Evolutionary conservation across 1,140 invertebrate species (phyloP), one percentile per base, ranked within the genome.

Genomic region (Drosophila baimaii): DNA sequence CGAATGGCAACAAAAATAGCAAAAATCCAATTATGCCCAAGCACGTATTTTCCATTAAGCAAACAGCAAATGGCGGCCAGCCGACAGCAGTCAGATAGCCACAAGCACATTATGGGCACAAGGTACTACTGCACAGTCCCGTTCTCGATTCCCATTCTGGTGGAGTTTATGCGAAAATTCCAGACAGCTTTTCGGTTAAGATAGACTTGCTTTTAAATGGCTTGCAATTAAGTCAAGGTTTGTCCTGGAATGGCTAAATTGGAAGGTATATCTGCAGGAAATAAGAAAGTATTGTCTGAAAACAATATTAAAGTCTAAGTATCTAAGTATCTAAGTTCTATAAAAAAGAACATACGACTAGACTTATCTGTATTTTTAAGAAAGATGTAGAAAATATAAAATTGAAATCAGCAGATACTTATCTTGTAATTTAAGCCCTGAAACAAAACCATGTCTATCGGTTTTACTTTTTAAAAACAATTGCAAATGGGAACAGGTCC

Each of bases 41-140:
- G 80, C 80, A 83, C 80, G 80, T 83, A 83, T 83, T 83, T 83
- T 83, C 80, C 80, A 83, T 83, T 83, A 83, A 82, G 75, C 76
- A 83, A 83, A 83, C 80, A 83, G 61, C 80, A 79, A 55, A 75
- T 61, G 57, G 63, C 63, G 52, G 57, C 29, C 56, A 62, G 44
- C 41, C 37, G 57, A 51, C 58, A 62, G 70, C 49, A 80, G 55
- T 59, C 72, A 77, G 73, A 64, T 69, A 81, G 68, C 73, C 68
- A 63, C 62, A 27, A 68, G 33, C 70, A 80, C 57, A 81, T 73
- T 77, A 73, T 77, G 57, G 47, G 29, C 66, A 49, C 33, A 77
- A 77, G 79, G 73, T 77, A 47, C 65, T 46, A n/a, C 65, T 46
- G 13, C 31, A 21, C 52, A 47, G 27, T 17, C 17, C 33, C 17